Conservation (phyloP, 2,888 invertebrate genomes). For the Romanomermis culicivorax region DNA sequence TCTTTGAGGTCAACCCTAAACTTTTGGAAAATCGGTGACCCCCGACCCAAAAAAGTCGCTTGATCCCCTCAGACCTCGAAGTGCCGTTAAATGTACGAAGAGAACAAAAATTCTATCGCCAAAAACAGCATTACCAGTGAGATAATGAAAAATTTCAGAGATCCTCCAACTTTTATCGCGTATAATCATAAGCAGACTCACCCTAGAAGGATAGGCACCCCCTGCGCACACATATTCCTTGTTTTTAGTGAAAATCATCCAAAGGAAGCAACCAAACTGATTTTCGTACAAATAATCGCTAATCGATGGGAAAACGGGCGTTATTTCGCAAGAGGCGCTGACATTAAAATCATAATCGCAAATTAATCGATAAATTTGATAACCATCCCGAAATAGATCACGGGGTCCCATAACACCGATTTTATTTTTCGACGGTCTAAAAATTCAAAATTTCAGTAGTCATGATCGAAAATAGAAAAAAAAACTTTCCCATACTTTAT, state of each 20-base stretch:
- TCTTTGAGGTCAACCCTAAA: no score
- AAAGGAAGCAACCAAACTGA: conserved; percentile 82
- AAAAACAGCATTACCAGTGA: no score
- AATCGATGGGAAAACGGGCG: conserved; percentile 42
- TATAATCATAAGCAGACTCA: no score
- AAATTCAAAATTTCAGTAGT: conserved; percentile 16
- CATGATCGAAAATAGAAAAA: neutral
- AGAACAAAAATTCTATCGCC: no score
- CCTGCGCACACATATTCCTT: conserved; percentile 66
- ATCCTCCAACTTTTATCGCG: no score
- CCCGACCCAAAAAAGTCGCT: no score
- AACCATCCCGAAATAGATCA: conserved; percentile 60
- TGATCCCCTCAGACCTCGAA: no score
- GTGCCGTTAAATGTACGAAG: no score
- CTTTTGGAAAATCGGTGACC: no score
- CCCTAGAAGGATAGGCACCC: conserved; percentile 64
- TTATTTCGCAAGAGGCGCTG: conserved; percentile 19
- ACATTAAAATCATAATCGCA: conserved; percentile 52
- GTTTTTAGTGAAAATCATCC: conserved; percentile 78
- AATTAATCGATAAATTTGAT: conserved; percentile 73
- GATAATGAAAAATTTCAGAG: no score
- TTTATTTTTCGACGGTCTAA: conserved; percentile 58
- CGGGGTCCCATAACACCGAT: conserved; percentile 51
- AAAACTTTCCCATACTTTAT: conserved; percentile 13
- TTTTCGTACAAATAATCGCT: conserved; percentile 78